Percentiles rank a stretch among this genome's conserved stretches.
phyloP scores from a whole-genome alignment of 2,888 invertebrate species.

The Pedicia rivosa region DNA sequence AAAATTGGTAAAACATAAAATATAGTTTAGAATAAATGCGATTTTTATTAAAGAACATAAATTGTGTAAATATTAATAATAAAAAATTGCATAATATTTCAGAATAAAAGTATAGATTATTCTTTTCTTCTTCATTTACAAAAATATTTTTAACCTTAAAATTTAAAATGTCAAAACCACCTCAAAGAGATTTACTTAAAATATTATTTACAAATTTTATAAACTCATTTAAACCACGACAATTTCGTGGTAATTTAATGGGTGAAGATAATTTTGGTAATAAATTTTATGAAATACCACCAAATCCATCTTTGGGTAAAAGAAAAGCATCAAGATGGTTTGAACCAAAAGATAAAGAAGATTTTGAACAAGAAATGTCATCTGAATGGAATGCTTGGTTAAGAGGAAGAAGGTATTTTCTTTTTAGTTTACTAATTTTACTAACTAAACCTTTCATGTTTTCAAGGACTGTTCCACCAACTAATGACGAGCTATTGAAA shows the following conservation, averaged over 20 bases:
- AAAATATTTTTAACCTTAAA: neutral
- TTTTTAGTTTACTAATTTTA: neutral
- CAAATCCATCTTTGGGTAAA: slow-evolving; percentile 46
- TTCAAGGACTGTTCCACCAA: slow-evolving; percentile 44
- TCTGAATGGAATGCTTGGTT: slow-evolving; percentile 86
- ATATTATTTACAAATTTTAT: slow-evolving; percentile 27
- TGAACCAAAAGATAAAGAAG: slow-evolving; percentile 40
- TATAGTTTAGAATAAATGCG: too few relatives aligned
- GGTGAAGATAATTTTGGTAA: slow-evolving; percentile 73
- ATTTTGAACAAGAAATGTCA: slow-evolving; percentile 57
- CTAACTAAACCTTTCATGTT: neutral
- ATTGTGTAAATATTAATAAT: too few relatives aligned
- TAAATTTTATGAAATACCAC: slow-evolving; percentile 62
- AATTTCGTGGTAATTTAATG: slow-evolving; percentile 35
- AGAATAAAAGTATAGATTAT: too few relatives aligned
- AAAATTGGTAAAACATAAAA: too few relatives aligned
- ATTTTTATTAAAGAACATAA: too few relatives aligned
- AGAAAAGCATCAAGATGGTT: slow-evolving; percentile 55
- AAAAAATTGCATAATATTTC: too few relatives aligned
- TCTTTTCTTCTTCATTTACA: neutral
- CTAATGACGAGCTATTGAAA: slow-evolving; percentile 50
- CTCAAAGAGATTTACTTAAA: slow-evolving; percentile 23
- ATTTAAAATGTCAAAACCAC: slow-evolving; percentile 18
- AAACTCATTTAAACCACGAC: slow-evolving; percentile 31
- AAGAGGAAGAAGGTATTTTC: slow-evolving; percentile 39